Evolutionary conservation across 2,113 vertebrate genomes (phyloP), one percentile per base, ranked within the genome.

Genomic region (Pterocles burchelli): DNA sequence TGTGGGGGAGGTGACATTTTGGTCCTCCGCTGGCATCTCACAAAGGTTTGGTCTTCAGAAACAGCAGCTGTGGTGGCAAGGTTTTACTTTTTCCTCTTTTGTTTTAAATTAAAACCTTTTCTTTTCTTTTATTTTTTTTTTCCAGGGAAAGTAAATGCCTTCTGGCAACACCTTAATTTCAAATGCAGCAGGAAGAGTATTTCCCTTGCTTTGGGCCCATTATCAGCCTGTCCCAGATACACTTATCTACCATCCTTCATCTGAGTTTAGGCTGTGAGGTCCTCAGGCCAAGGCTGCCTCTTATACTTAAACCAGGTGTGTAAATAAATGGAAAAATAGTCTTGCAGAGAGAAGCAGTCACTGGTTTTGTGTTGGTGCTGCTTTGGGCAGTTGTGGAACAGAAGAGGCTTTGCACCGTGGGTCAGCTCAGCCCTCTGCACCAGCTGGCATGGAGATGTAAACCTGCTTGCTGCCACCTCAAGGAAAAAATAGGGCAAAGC

Each of bases 381-480:
- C 55, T 68, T 48, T 0, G 1, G n/a, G 22, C 29, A 4, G n/a
- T 7, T 29, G 41, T 49, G 43, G 19, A 52, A 20, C 5, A 10
- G 28, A 51, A 38, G 26, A 72, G 29, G 28, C 38, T 63, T 65
- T 0, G 1, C 19, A 2, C 28, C 0, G 0, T 25, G 5, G 49
- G 57, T 68, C 55, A 31, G 49, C n/a, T 51, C 41, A 33, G 63
- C 38, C 63, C 12, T 48, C 36, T 41, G 28, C 7, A 19, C 17
- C 25, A 31, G 46, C n/a, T n/a, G 19, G 4, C 3, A 6, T 17
- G 49, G 43, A n/a, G 63, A 19, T 11, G 20, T 16, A 51, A 38
- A 24, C 28, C 38, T 76, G 48, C 48, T 62, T 7, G 19, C 15
- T 76, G 68, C 18, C 17, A 31, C 28, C 63, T 73, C 77, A 38